Conservation (phyloP, 2,888 invertebrate species). For the Cryptosula pallasiana region DNA sequence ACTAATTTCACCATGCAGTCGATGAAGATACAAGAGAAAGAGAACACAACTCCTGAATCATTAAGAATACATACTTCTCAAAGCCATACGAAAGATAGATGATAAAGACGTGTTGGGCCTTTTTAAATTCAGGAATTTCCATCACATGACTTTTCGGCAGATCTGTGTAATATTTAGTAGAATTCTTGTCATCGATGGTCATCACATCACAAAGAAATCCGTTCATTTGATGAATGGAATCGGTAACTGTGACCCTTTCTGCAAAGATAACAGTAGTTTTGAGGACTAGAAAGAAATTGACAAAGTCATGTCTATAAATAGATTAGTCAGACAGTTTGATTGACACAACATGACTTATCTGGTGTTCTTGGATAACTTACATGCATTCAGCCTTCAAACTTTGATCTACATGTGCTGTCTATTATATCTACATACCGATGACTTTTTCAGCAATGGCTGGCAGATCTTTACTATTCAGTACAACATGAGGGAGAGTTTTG, state of each 20-base stretch:
- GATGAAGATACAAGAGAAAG: too few species aligned
- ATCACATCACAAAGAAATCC: conserved; percentile 20
- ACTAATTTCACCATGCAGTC: too few species aligned
- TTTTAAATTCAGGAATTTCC: conserved; percentile 11
- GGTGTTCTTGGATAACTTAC: too few species aligned
- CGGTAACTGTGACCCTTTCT: not conserved
- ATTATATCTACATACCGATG: not conserved
- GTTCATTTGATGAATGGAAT: conserved; percentile 19
- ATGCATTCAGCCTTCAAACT: too few species aligned
- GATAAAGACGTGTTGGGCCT: not conserved
- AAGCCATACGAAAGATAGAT: conserved; percentile 4
- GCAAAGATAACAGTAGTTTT: not conserved
- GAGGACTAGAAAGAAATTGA: too few species aligned
- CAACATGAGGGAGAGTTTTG: conserved; percentile 13
- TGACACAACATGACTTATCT: too few species aligned
- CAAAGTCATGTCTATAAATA: too few species aligned
- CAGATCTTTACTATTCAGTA: not conserved
- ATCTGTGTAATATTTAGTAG: not conserved
- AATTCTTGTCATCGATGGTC: conserved; percentile 2
- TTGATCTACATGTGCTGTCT: too few species aligned
- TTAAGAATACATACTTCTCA: conserved; percentile 16
- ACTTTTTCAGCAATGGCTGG: conserved; percentile 8
- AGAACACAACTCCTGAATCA: too few species aligned
- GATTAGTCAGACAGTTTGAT: too few species aligned
- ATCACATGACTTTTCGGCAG: conserved; percentile 17